Conservation (phyloP, 2,113 vertebrate species). For the Regulus satrapa region DNA sequence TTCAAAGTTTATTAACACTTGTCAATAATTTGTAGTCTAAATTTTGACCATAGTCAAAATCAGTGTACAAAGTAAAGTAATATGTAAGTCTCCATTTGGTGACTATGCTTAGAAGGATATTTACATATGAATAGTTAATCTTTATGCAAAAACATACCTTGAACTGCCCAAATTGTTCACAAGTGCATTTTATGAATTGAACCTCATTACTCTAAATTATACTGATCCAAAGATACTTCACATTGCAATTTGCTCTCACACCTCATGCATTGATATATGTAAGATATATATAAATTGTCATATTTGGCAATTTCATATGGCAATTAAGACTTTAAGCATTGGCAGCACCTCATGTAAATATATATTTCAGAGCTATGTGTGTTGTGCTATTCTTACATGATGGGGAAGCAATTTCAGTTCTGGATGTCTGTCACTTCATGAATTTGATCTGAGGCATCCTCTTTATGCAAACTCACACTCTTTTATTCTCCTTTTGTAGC, state of each 20-base stretch:
- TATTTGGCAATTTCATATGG: neutral
- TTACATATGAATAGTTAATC: neutral
- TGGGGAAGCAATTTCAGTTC: neutral
- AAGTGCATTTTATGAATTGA: neutral
- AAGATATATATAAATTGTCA: neutral
- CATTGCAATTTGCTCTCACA: neutral
- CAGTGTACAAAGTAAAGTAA: neutral
- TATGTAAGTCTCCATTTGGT: neutral
- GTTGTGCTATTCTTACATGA: neutral
- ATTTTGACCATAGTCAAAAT: neutral
- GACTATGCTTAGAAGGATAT: neutral
- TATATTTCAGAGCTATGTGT: neutral
- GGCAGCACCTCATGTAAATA: neutral
- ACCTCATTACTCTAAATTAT: neutral
- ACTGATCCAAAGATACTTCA: neutral
- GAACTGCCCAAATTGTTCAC: neutral
- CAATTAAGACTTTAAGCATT: neutral
- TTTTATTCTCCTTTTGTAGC: slow-evolving; percentile 12
- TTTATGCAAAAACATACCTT: neutral
- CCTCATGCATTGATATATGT: neutral
- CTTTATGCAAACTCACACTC: neutral
- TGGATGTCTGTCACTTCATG: neutral
- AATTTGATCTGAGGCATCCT: neutral
- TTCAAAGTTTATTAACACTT: neutral
- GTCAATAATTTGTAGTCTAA: neutral